Evolutionary conservation across 92 coral and sea anemone genomes (phyloP), one percentile per base, ranked within the genome.

Genomic region (Diadumene lineata): DNA sequence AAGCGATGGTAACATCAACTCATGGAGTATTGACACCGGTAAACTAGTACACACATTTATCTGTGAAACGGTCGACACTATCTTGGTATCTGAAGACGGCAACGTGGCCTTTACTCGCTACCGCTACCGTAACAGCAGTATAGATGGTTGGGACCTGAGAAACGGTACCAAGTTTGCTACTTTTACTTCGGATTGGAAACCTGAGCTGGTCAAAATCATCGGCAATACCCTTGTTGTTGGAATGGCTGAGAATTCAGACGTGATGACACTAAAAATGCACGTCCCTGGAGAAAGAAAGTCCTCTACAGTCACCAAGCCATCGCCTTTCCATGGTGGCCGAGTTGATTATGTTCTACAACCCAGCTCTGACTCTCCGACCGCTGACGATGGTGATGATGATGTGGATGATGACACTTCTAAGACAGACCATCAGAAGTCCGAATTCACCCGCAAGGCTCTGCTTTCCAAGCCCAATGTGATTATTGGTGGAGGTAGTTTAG

Each of bases 11-110:
- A 81, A 77, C 31, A 79, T 90, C 53, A 50, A 72, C 57, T 64
- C 86, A 50, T 93, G 98, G 98, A 78, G 85, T 44, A 76, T 93
- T 64, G 77, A 78, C 50, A 87, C 79, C 60, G 98, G 98, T 38
- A 50, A 67, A 46, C 67, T 88, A 22, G 64, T 80, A 15, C 75
- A 82, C 75, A 75, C 82, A 27, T 77, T 87, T 73, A 68, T 76
- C 43, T 88, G 90, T 68, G 90, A 72, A 1, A 76, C 80, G 16
- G 92, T 87, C 25, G 88, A 90, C 66, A 76, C 72, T 10, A 60
- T 90, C 48, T 64, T 68, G 34, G 38, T 82, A 30, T 71, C 89
- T 24, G 62, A 56, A 38, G 92, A 87, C 75, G 89, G 85, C 18
- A 76, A 64, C 69, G 27, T 86, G 69, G 96, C 80, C 27, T 90